Percentiles rank a stretch among this genome's conserved stretches.
These are phyloP conservation scores for Rutpela maculata DNA, from an alignment of 2,888 invertebrate genomes.

Conservation along the genomic window DNA sequence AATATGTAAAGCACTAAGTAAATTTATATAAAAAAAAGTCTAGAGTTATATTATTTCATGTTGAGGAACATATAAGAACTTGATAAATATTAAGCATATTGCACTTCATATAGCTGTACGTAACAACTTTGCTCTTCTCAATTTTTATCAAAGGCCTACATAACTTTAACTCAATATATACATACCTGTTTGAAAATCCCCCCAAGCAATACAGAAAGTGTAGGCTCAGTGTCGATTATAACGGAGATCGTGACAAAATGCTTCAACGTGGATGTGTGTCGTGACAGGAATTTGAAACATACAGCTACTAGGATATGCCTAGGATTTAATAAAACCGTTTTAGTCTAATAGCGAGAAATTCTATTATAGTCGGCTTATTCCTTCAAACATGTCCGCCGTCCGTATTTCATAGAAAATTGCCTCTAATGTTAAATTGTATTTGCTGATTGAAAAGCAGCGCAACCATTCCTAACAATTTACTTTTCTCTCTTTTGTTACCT, in stretches of 20 bases:
- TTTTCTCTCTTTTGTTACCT: no score
- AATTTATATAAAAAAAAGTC: no score
- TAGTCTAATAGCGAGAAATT: slow-evolving; percentile 18
- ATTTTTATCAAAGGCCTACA: not conserved
- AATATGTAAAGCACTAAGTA: no score
- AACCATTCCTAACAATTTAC: not conserved
- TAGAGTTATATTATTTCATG: no score
- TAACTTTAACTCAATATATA: not conserved
- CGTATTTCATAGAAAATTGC: not conserved
- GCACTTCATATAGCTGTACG: no score
- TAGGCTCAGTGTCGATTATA: slow-evolving; percentile 30
- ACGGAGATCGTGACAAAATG: slow-evolving; percentile 28
- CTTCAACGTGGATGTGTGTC: slow-evolving; percentile 7
- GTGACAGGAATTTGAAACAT: slow-evolving; percentile 26
- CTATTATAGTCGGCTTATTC: slow-evolving; percentile 23
- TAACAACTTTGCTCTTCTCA: no score
- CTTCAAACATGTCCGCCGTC: not conserved
- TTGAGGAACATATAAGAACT: no score
- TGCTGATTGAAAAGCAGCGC: not conserved
- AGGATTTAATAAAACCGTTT: slow-evolving; percentile 25
- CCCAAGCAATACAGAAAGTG: slow-evolving; percentile 12
- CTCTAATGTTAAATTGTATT: not conserved
- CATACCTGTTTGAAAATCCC: slow-evolving; percentile 21
- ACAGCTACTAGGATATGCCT: not conserved
- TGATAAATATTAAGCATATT: no score